A percentile compares a stretch with the other conserved stretches of the same genome.
phyloP scores from a whole-genome alignment of 2,888 invertebrate genomes.

The Euproctis similis region DNA sequence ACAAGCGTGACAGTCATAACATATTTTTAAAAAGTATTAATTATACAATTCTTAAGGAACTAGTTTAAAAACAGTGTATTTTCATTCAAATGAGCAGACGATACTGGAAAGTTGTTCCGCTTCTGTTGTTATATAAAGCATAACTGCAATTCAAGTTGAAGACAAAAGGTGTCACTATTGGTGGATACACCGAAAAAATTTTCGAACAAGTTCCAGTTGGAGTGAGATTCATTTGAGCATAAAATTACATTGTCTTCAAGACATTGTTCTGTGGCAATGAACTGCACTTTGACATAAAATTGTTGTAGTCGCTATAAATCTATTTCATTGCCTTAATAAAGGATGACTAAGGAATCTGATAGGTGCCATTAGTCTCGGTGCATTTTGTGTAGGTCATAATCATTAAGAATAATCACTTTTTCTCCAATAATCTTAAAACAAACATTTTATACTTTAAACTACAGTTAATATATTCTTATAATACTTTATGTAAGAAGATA shows the following conservation, averaged over 20 bases:
- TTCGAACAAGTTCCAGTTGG: conserved; percentile 68
- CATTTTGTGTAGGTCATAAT: conserved; percentile 48
- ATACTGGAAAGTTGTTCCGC: conserved; percentile 62
- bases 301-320: conserved; percentile 68
- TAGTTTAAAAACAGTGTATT: conserved; percentile 26
- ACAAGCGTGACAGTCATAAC: too few relatives aligned
- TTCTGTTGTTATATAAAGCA: conserved; percentile 65
- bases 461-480: too few relatives aligned
- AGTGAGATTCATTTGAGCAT: conserved; percentile 69
- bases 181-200: conserved; percentile 61
- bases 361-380: conserved; percentile 58
- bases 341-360: conserved; percentile 63
- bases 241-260: conserved; percentile 72
- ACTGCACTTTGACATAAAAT: conserved; percentile 76
- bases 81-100: conserved; percentile 40
- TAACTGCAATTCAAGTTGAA: conserved; percentile 61
- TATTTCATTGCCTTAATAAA: conserved; percentile 73
- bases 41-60: too few relatives aligned
- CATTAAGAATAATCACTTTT: conserved; percentile 50
- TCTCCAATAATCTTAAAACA: too few relatives aligned
- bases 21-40: too few relatives aligned
- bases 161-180: conserved; percentile 59
- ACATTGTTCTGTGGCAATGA: conserved; percentile 73
- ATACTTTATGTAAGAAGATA: too few relatives aligned
- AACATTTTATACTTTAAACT: too few relatives aligned